A percentile compares a stretch with the other conserved stretches of the same genome.
These are phyloP conservation scores for Grus americana DNA, from an alignment of 2,113 vertebrate genomes.

Conservation along the genomic window DNA sequence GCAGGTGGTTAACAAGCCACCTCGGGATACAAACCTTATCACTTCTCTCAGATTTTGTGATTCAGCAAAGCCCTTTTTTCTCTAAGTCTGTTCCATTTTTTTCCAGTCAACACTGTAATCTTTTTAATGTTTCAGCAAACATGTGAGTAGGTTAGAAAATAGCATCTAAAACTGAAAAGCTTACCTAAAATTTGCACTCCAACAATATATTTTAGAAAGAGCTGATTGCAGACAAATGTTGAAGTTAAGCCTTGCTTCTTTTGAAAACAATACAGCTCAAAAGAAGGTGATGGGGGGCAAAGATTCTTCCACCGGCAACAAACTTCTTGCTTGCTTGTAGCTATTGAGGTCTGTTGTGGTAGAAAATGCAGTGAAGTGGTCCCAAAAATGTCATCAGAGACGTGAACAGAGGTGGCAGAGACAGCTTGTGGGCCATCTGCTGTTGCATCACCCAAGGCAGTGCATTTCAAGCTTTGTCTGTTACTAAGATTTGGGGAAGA, in stretches of 20 bases:
- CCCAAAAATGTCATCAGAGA: background rate
- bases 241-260: background rate
- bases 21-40: background rate
- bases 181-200: background rate
- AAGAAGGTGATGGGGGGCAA: background rate
- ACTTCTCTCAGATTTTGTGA: background rate
- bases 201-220: background rate
- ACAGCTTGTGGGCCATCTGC: background rate
- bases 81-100: background rate
- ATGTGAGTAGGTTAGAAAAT: background rate
- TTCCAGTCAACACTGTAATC: background rate
- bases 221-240: background rate
- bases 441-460: background rate
- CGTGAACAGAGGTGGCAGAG: background rate
- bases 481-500: background rate
- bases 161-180: background rate
- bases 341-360: background rate
- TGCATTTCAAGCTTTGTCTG: background rate
- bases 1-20: background rate
- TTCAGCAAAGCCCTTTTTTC: background rate
- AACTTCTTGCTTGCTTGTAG: background rate
- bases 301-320: background rate
- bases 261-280: background rate
- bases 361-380: background rate
- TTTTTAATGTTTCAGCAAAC: background rate